Percentiles rank a stretch among this genome's conserved stretches.
phyloP scores from a whole-genome alignment of 2,113 vertebrate species.

The Nematolebias whitei region DNA sequence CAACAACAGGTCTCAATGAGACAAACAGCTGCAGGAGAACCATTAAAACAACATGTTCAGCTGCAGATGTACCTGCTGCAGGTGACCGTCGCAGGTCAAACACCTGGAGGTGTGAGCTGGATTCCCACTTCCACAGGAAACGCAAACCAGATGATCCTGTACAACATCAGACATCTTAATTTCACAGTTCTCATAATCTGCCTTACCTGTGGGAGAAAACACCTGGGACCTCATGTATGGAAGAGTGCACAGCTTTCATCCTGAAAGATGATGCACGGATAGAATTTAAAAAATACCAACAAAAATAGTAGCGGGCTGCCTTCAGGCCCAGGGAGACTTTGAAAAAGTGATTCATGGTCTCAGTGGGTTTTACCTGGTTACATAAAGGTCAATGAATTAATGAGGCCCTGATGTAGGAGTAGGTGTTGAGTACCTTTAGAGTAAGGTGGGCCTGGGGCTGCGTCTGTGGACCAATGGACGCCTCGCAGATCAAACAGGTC shows the following conservation, averaged over 20 bases:
- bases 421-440: constrained; percentile 82
- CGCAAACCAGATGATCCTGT: constrained; percentile 46
- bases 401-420: too few species aligned
- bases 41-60: background rate
- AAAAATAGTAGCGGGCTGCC: too few species aligned
- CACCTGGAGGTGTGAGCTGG: constrained; percentile 49
- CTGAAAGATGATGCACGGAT: too few species aligned
- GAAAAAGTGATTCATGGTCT: too few species aligned
- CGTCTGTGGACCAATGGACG: constrained; percentile 78
- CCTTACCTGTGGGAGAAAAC: background rate
- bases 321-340: too few species aligned
- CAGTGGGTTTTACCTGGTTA: too few species aligned
- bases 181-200: background rate
- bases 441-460: constrained; percentile 74
- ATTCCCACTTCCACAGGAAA: constrained; percentile 51
- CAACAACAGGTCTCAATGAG: background rate
- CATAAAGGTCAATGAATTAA: too few species aligned
- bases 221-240: too few species aligned
- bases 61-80: constrained; percentile 29
- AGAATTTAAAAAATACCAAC: too few species aligned
- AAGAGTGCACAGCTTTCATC: too few species aligned
- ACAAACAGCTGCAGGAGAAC: background rate
- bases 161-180: background rate
- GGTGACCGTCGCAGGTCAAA: constrained; percentile 49
- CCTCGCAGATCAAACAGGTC: constrained; percentile 89